Evolutionary conservation across 2,113 vertebrate genomes (phyloP).

Genomic region (Thamnaconus septentrionalis): DNA sequence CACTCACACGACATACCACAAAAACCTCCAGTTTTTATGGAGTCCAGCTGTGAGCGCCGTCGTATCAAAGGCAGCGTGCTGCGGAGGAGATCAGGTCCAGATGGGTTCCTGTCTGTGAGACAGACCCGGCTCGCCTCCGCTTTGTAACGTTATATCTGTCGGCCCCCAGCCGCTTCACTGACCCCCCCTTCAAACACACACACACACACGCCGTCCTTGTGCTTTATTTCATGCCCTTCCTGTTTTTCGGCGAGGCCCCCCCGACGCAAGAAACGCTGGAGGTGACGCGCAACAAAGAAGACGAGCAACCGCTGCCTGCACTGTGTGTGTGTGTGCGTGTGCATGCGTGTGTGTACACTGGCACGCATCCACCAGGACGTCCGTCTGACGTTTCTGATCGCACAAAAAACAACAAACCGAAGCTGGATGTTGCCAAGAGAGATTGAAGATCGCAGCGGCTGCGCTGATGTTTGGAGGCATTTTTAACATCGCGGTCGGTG

Average conservation of each 20-base stretch:
- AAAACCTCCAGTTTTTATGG: conserved; percentile 61
- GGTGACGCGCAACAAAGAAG: conserved; percentile 37
- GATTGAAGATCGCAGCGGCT: conserved; percentile 25
- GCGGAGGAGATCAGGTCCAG: conserved; percentile 67
- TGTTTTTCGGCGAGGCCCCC: conserved; percentile 17
- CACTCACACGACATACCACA: conserved; percentile 45
- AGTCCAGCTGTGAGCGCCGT: conserved; percentile 60
- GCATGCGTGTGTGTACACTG: conserved; percentile 30
- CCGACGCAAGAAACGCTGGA: not conserved
- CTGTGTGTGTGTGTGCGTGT: not conserved
- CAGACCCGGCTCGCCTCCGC: conserved; percentile 39
- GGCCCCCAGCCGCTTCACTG: not conserved
- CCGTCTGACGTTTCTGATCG: conserved; percentile 47
- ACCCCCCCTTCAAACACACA: conserved; percentile 1
- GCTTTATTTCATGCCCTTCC: conserved; percentile 43
- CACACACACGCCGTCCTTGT: conserved; percentile 1
- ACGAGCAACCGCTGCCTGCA: not conserved
- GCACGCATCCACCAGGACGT: conserved; percentile 43
- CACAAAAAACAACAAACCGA: conserved; percentile 45
- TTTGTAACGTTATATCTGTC: conserved; percentile 38
- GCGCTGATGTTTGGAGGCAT: conserved; percentile 11
- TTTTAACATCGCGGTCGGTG: conserved; percentile 14
- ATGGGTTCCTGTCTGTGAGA: conserved; percentile 55
- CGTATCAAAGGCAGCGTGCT: conserved; percentile 66
- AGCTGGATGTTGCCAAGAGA: conserved; percentile 21